A percentile compares a stretch with the other conserved stretches of the same genome.
Conservation (phyloP, 2,797 vertebrate species). For the Melanogrammus aeglefinus region DNA sequence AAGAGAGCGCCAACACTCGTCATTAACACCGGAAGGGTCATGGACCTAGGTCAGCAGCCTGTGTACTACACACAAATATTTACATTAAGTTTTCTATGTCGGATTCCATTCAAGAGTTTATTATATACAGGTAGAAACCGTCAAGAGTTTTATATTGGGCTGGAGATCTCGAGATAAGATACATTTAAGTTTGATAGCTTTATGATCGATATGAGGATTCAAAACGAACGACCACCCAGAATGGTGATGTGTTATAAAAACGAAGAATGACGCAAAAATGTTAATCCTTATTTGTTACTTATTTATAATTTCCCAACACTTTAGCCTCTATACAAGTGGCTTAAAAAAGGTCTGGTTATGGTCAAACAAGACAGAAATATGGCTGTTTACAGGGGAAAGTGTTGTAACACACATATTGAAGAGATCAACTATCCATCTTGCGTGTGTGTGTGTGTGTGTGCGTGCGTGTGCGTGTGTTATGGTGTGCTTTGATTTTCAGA, state of each 20-base stretch:
- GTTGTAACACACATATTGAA: slow-evolving; percentile 56
- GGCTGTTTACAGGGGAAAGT: slow-evolving; percentile 55
- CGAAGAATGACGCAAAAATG: not conserved
- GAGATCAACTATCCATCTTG: slow-evolving; percentile 22
- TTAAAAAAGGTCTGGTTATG: slow-evolving; percentile 41
- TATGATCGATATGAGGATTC: not conserved
- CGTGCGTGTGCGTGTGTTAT: slow-evolving; percentile 32
- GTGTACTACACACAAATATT: too few relatives aligned
- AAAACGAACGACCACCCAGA: not conserved
- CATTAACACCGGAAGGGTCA: not conserved
- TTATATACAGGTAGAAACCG: not conserved
- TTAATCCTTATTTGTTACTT: not conserved
- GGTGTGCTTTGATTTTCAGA: not conserved
- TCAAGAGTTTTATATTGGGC: not conserved
- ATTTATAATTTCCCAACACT: not conserved
- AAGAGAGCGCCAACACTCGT: too few relatives aligned
- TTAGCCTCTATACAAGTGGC: not conserved
- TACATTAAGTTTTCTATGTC: too few relatives aligned
- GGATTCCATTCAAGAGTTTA: too few relatives aligned
- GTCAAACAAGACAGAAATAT: slow-evolving; percentile 52
- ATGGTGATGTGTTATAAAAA: not conserved
- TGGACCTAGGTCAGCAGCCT: not conserved
- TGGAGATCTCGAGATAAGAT: not conserved
- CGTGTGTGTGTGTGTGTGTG: slow-evolving; percentile 38
- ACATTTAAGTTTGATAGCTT: not conserved